Evolutionary conservation across 2,113 vertebrate genomes (phyloP).

Genomic region (Tylochromis polylepis): DNA sequence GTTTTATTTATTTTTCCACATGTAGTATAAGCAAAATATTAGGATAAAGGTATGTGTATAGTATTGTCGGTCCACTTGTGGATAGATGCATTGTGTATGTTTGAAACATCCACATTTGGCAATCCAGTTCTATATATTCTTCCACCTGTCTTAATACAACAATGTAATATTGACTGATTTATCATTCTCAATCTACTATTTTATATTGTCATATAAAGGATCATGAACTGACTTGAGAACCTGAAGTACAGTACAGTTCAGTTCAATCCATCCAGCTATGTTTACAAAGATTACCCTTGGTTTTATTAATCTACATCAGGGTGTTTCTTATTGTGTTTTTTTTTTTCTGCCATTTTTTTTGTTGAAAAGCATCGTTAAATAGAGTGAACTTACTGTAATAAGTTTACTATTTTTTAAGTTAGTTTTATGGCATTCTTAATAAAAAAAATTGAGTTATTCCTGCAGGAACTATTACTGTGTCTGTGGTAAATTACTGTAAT

Average conservation of each 20-base stretch:
- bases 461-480: conserved; percentile 41
- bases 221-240: background rate
- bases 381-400: background rate
- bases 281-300: background rate
- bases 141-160: background rate
- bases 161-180: background rate
- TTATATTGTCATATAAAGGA: background rate
- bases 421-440: background rate
- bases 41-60: background rate
- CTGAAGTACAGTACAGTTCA: background rate
- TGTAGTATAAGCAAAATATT: background rate
- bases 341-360: background rate
- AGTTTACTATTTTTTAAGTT: background rate
- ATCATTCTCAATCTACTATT: background rate
- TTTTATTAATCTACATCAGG: background rate
- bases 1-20: background rate
- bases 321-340: background rate
- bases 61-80: background rate
- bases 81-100: background rate
- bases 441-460: conserved; percentile 38
- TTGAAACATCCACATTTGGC: background rate
- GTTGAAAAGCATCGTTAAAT: background rate
- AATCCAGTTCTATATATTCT: background rate
- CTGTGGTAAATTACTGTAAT: conserved; percentile 41
- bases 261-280: background rate